Evolutionary conservation across 92 coral and sea anemone genomes (phyloP).

Genomic region (Paramuricea clavata): DNA sequence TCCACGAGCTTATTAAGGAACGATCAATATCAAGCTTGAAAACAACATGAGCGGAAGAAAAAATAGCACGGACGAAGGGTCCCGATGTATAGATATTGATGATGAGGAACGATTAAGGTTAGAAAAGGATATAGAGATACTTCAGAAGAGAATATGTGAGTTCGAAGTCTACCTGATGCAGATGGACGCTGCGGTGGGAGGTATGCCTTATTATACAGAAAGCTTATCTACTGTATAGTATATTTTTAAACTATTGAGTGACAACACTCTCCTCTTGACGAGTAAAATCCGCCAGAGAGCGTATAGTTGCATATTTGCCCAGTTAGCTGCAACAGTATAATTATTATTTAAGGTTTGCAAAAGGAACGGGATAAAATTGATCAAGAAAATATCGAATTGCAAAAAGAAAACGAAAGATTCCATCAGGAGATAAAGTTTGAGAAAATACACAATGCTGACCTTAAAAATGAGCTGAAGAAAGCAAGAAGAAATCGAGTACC

Average conservation of each 20-base stretch:
- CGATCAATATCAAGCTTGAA: not conserved
- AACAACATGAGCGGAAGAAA: not conserved
- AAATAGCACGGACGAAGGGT: not conserved
- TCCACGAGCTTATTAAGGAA: not conserved
- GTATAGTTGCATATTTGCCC: no score
- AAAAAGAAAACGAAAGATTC: constrained; percentile 40
- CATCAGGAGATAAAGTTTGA: constrained; percentile 45
- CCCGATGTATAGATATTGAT: not conserved
- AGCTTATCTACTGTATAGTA: no score
- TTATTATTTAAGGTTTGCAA: not conserved
- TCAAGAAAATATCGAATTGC: constrained; percentile 38
- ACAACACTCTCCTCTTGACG: no score
- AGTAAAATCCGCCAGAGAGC: no score
- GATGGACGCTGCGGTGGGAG: constrained; percentile 45
- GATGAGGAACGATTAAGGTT: constrained; percentile 17
- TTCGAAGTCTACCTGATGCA: constrained; percentile 41
- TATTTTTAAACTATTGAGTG: no score
- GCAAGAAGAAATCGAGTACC: not conserved
- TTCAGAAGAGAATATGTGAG: constrained; percentile 38
- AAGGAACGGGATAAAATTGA: constrained; percentile 47
- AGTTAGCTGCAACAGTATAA: no score
- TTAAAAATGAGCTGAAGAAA: constrained; percentile 40
- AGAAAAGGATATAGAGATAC: constrained; percentile 29
- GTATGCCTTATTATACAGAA: no score
- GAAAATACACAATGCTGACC: constrained; percentile 50